Evolutionary conservation across 2,113 vertebrate genomes (phyloP).

Genomic region (Melanerpes formicivorus): DNA sequence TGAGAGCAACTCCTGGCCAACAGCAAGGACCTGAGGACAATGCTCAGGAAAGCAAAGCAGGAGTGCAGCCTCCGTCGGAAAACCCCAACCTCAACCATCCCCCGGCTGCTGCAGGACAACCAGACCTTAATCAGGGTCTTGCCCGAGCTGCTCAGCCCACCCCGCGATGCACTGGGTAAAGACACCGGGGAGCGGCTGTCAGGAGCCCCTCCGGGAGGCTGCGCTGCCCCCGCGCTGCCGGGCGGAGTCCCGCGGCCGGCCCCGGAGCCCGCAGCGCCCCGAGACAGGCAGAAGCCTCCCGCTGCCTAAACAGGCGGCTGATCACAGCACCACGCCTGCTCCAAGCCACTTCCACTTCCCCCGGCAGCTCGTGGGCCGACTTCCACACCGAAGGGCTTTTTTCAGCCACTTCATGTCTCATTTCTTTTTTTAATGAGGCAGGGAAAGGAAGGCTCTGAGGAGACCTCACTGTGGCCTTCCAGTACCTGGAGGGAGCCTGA

Average conservation of each 20-base stretch:
- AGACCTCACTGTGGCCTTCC: too few relatives aligned
- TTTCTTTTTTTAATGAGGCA: neutral
- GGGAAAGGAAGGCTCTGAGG: neutral
- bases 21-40: neutral
- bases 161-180: constrained; percentile 25
- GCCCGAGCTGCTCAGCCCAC: neutral
- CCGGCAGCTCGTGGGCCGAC: constrained; percentile 11
- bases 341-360: constrained; percentile 5
- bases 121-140: constrained; percentile 11
- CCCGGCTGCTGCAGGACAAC: neutral
- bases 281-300: neutral
- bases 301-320: constrained; percentile 1
- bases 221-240: constrained; percentile 2
- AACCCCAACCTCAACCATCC: neutral
- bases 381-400: neutral
- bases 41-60: neutral
- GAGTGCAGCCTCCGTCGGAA: neutral
- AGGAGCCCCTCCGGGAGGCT: constrained; percentile 29
- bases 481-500: too few relatives aligned
- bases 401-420: neutral
- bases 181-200: constrained; percentile 48
- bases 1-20: neutral
- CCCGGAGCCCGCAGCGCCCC: constrained; percentile 2
- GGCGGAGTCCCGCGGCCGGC: neutral
- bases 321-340: constrained; percentile 15